These are phyloP conservation scores for Papilio glaucus DNA, from an alignment of 1,140 invertebrate species.

Conservation along the genomic window DNA sequence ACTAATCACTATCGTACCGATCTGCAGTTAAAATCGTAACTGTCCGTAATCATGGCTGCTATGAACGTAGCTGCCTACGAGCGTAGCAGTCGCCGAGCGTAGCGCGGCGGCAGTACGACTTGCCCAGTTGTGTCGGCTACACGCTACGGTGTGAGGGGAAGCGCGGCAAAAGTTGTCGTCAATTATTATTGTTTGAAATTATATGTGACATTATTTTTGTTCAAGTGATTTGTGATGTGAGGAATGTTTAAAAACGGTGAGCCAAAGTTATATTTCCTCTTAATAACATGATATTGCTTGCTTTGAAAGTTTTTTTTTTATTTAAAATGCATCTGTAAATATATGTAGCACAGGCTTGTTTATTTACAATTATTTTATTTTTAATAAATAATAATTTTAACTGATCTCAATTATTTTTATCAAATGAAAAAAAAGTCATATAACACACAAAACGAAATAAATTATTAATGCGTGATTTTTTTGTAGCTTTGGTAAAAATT, in stretches of 20 bases:
- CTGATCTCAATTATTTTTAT: no score
- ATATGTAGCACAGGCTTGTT: no score
- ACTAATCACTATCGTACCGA: neutral
- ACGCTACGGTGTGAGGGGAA: constrained; percentile 20
- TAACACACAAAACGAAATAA: no score
- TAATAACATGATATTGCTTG: no score
- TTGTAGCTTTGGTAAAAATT: no score
- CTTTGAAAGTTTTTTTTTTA: no score
- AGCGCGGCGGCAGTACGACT: constrained; percentile 25
- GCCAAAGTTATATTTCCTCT: neutral
- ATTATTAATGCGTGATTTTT: no score
- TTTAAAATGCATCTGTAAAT: no score
- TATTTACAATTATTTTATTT: no score
- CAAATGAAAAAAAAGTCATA: no score
- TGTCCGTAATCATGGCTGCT: neutral
- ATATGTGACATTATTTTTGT: constrained; percentile 1
- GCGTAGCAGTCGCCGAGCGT: neutral
- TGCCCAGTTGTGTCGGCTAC: constrained; percentile 18
- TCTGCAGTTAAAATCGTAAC: neutral
- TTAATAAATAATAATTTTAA: no score
- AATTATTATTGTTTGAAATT: neutral
- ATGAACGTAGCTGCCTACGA: neutral
- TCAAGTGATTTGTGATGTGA: constrained; percentile 15
- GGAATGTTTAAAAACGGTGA: constrained; percentile 19
- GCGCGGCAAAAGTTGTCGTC: constrained; percentile 26